Base-by-base conservation (phyloP, 2,888 invertebrate genomes). In the Chydorus sphaericus region DNA sequence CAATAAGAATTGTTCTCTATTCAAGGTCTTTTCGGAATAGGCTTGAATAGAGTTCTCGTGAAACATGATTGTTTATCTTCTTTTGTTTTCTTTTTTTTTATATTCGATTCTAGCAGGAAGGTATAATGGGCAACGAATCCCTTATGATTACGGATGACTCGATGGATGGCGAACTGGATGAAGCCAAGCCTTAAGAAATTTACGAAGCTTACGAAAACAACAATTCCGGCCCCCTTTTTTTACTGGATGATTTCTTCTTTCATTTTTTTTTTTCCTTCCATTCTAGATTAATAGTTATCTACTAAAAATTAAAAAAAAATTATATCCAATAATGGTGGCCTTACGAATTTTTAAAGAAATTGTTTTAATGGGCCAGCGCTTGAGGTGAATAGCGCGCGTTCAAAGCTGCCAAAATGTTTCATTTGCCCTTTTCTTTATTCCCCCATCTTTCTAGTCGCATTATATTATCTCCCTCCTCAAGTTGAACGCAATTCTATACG, bases 401-500 rank as follows among this genome's bases (percentile, higher is more conserved):
- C 23, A 23, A 23, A 44, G 44, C 44, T 44, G 44, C 44, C 44
- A 44, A 44, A 44, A 44, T 44, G 44, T 44, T 26, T 44, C 28
- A 11, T 23, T 14, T 26, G 4, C 18, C 8, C 28, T 26, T 23
- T 23, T 44, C 26, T 18, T 44, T 23, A 14, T 26, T 26, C 10
- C 44, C 44, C 14, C 36, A 36, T 36, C 36, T n/a, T 36, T 6
- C 4, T 44, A n/a, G n/a, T n/a, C n/a, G n/a, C n/a, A n/a, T n/a
- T n/a, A n/a, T n/a, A n/a, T n/a, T n/a, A n/a, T n/a, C n/a, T n/a
- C n/a, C n/a, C n/a, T n/a, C n/a, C n/a, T n/a, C n/a, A n/a, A n/a
- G n/a, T n/a, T n/a, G n/a, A n/a, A n/a, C n/a, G n/a, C n/a, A n/a
- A n/a, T n/a, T n/a, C n/a, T n/a, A n/a, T n/a, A n/a, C n/a, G n/a